Conservation (phyloP, 1,140 invertebrate genomes). For the Schlechtendalia chinensis region DNA sequence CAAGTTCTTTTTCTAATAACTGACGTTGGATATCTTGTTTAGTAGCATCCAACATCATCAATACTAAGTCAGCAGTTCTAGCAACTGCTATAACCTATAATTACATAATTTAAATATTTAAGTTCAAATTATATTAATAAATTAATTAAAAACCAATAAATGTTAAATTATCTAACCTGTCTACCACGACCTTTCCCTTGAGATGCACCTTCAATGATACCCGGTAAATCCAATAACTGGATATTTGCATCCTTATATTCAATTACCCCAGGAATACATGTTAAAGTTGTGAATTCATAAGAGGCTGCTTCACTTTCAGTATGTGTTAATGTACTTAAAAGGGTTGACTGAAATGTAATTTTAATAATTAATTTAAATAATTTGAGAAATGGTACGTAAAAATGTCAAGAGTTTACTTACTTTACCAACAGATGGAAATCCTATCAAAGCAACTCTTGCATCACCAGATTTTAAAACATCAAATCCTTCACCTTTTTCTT, state of each 20-base stretch:
- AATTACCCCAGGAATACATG: conserved; percentile 98
- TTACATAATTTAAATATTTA: not conserved
- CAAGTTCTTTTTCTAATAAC: conserved; percentile 88
- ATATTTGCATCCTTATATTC: conserved; percentile 98
- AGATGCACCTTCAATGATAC: conserved; percentile 93
- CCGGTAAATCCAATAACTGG: conserved; percentile 94
- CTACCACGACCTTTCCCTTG: conserved; percentile 83
- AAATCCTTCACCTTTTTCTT: conserved; percentile 98
- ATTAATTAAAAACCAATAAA: not conserved
- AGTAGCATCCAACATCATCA: conserved; percentile 99
- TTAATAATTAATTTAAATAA: conserved; percentile 15
- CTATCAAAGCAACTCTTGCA: conserved; percentile 96
- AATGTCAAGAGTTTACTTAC: conserved; percentile 56
- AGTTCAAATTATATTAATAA: not conserved
- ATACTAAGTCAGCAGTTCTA: conserved; percentile 89
- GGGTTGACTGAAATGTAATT: conserved; percentile 70
- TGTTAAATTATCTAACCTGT: conserved; percentile 61
- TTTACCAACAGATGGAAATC: conserved; percentile 95
- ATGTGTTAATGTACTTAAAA: conserved; percentile 88
- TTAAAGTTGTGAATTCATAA: conserved; percentile 99
- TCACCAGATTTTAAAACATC: conserved; percentile 99
- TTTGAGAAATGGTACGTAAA: not conserved
- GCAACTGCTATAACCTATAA: conserved; percentile 91
- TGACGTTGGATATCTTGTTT: conserved; percentile 92
- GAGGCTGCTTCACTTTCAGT: conserved; percentile 94